Conservation (phyloP, 2,113 vertebrate species). For the Dicaeum eximium region DNA sequence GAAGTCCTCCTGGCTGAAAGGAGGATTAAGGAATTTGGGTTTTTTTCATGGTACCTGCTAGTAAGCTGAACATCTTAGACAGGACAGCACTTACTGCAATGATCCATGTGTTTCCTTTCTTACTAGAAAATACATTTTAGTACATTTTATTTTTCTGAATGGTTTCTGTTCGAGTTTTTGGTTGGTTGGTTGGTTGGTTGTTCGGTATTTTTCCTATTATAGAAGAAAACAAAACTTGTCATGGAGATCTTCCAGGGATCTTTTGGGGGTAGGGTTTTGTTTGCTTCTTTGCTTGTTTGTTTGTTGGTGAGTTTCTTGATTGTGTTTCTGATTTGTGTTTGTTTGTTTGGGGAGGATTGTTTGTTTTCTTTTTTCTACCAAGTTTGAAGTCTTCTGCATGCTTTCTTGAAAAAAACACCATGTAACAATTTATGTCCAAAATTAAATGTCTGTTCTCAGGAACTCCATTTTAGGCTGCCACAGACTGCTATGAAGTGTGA, state of each 20-base stretch:
- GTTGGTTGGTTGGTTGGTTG: background rate
- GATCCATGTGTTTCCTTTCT: background rate
- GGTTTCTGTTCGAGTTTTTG: background rate
- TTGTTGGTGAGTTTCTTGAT: background rate
- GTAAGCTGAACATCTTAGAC: background rate
- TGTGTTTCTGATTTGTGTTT: background rate
- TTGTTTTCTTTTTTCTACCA: background rate
- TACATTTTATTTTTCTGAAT: background rate
- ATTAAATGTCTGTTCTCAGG: background rate
- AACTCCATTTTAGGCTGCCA: background rate
- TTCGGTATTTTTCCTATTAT: background rate
- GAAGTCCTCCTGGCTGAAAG: background rate
- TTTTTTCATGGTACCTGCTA: background rate
- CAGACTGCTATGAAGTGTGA: background rate
- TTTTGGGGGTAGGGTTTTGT: no score
- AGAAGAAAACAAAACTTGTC: background rate
- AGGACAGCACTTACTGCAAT: background rate
- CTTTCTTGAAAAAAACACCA: background rate
- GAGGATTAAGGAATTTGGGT: background rate
- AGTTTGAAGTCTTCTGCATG: background rate
- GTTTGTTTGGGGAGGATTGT: background rate
- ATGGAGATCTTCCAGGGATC: background rate
- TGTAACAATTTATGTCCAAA: background rate
- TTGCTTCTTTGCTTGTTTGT: background rate
- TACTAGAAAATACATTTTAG: background rate